phyloP scores from a whole-genome alignment of 2,888 invertebrate species.

The Drosophila macrothrix region DNA sequence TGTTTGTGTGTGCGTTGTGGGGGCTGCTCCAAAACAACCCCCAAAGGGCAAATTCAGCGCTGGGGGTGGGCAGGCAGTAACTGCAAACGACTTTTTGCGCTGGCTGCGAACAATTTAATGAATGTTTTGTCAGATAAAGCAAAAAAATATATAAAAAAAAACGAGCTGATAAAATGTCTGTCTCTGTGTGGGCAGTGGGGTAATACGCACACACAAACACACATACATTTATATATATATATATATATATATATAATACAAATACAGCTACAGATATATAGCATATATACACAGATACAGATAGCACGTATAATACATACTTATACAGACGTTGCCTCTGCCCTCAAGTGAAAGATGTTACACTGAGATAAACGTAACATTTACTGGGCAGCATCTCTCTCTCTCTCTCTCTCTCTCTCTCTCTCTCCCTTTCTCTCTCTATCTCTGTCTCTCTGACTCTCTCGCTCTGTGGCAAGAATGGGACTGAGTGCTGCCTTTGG shows the following conservation, averaged over 20 bases:
- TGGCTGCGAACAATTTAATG: slow-evolving; percentile 74
- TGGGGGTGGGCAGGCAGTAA: slow-evolving; percentile 58
- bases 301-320: slow-evolving; percentile 23
- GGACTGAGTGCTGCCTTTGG: slow-evolving; percentile 54
- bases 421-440: background rate
- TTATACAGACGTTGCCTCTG: slow-evolving; percentile 30
- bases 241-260: slow-evolving; percentile 28
- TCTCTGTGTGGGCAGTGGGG: slow-evolving; percentile 46
- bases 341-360: slow-evolving; percentile 76
- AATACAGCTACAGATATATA: slow-evolving; percentile 20
- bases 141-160: slow-evolving; percentile 43
- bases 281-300: slow-evolving; percentile 18
- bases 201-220: slow-evolving; percentile 29
- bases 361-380: slow-evolving; percentile 74
- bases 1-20: slow-evolving; percentile 27
- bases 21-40: slow-evolving; percentile 75
- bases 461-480: slow-evolving; percentile 1
- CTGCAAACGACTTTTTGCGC: slow-evolving; percentile 51
- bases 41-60: slow-evolving; percentile 61
- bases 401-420: slow-evolving; percentile 4
- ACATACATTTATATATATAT: slow-evolving; percentile 12
- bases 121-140: slow-evolving; percentile 78
- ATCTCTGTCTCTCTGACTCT: background rate
- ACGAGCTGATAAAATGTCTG: slow-evolving; percentile 62
- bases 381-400: slow-evolving; percentile 44